These are phyloP conservation scores for Dolichopus griseipennis DNA, from an alignment of 2,888 invertebrate species.

Conservation along the genomic window DNA sequence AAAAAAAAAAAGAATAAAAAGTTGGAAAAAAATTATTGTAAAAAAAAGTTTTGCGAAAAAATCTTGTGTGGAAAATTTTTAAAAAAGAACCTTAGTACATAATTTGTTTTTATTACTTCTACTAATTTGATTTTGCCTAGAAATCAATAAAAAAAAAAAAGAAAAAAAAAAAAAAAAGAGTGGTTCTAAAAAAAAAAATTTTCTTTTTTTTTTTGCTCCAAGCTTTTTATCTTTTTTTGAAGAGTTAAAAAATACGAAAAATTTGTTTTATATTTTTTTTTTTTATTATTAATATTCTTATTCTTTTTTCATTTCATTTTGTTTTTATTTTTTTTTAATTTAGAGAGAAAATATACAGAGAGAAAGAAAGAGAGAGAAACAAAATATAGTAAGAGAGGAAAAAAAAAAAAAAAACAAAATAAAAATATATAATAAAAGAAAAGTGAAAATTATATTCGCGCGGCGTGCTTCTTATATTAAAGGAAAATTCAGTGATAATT, in stretches of 20 bases:
- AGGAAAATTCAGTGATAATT: neutral
- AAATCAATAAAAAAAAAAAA: neutral
- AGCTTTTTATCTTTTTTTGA: no score
- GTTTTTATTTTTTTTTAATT: neutral
- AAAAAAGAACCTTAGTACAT: no score
- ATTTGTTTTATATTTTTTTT: no score
- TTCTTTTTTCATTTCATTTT: no score
- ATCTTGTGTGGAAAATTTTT: no score
- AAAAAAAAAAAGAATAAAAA: no score
- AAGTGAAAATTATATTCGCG: neutral
- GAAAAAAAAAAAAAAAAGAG: neutral
- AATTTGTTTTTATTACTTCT: no score
- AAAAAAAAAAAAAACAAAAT: slow-evolving; percentile 16
- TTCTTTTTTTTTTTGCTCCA: neutral
- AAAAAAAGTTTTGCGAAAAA: no score
- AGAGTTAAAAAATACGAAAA: no score
- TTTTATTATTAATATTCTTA: no score
- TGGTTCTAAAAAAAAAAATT: neutral
- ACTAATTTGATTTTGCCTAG: neutral
- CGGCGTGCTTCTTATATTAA: neutral
- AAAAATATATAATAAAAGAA: slow-evolving; percentile 7
- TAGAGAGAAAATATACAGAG: neutral
- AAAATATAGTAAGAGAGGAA: slow-evolving; percentile 16
- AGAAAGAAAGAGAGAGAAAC: slow-evolving; percentile 7
- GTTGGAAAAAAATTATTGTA: no score